These are phyloP conservation scores for Podarcis lilfordi DNA, from an alignment of 2,797 vertebrate genomes.

Conservation along the genomic window DNA sequence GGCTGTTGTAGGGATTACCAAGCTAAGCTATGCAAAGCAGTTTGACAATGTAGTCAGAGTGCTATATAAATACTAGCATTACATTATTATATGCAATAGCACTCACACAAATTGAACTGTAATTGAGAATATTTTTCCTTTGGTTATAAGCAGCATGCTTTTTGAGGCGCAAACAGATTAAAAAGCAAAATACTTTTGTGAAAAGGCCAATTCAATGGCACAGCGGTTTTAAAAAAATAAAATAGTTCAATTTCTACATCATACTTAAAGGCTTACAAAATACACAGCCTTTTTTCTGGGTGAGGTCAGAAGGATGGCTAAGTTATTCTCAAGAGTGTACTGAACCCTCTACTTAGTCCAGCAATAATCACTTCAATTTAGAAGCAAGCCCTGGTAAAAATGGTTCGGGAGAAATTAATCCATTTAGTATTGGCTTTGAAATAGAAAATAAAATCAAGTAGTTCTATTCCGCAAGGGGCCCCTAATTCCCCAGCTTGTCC, in stretches of 20 bases:
- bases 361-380: constrained; percentile 65
- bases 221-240: constrained; percentile 20
- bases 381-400: constrained; percentile 50
- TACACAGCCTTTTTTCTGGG: constrained; percentile 39
- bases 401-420: constrained; percentile 60
- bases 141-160: neutral
- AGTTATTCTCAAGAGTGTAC: constrained; percentile 24
- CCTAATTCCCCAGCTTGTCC: constrained; percentile 15
- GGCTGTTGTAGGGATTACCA: neutral
- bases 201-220: constrained; percentile 46
- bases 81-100: neutral
- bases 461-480: constrained; percentile 33
- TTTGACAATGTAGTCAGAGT: neutral
- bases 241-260: constrained; percentile 49
- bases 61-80: neutral
- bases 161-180: constrained; percentile 26
- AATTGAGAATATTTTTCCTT: neutral
- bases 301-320: constrained; percentile 50
- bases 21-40: neutral
- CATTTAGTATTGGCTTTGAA: constrained; percentile 56
- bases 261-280: constrained; percentile 57
- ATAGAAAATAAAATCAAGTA: constrained; percentile 39
- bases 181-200: constrained; percentile 5
- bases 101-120: neutral
- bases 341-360: constrained; percentile 56